phyloP scores from a whole-genome alignment of 2,797 vertebrate genomes.

The Crypturellus tataupa region DNA sequence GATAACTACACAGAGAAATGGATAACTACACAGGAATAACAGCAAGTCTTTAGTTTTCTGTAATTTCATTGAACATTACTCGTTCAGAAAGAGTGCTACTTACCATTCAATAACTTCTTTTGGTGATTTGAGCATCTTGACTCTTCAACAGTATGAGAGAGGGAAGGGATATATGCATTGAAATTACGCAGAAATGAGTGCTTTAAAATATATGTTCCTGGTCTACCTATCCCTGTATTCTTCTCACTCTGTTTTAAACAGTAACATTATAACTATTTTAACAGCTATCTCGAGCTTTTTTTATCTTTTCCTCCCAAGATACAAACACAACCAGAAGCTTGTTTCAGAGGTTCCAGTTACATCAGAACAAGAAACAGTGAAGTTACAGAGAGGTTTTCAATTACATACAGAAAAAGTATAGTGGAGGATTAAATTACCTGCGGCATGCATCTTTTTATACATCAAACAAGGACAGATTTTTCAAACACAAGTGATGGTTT shows the following conservation, averaged over 20 bases:
- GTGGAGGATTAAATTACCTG: background rate
- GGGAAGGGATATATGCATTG: background rate
- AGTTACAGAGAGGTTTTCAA: background rate
- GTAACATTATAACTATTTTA: background rate
- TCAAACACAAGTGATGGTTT: background rate
- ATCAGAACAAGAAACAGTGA: background rate
- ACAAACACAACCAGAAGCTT: background rate
- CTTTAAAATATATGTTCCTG: background rate
- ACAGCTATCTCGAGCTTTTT: background rate
- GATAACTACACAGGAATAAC: background rate
- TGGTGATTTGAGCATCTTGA: background rate
- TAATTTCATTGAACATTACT: background rate
- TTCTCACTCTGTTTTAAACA: background rate
- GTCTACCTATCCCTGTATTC: background rate
- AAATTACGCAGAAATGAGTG: background rate
- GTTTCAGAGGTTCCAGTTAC: background rate
- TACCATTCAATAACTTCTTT: background rate
- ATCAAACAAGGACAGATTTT: background rate
- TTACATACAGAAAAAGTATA: background rate
- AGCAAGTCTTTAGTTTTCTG: background rate
- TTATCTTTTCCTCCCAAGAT: constrained; percentile 1
- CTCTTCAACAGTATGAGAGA: background rate
- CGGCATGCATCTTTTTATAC: background rate
- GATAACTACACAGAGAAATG: background rate
- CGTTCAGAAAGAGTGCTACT: background rate